These are phyloP conservation scores for Mythimna ferrago DNA, from an alignment of 2,888 invertebrate species.

Conservation along the genomic window DNA sequence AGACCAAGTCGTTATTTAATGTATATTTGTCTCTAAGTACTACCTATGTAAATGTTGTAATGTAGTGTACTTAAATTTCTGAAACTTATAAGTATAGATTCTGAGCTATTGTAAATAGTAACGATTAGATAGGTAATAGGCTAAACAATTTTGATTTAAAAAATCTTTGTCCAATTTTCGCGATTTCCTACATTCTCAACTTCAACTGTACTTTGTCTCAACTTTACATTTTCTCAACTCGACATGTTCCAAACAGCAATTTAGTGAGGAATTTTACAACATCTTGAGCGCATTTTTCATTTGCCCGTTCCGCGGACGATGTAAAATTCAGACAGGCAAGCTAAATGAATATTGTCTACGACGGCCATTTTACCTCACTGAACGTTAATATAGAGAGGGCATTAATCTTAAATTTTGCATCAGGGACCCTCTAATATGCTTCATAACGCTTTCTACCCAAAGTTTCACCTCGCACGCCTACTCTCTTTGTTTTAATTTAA, in stretches of 20 bases:
- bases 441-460: slow-evolving; percentile 1
- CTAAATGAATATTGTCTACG: slow-evolving; percentile 53
- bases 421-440: slow-evolving; percentile 26
- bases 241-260: slow-evolving; percentile 20
- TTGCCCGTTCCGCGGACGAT: not conserved
- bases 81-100: no score
- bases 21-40: no score
- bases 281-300: slow-evolving; percentile 11
- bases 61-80: no score
- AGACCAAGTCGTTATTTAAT: no score
- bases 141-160: not conserved
- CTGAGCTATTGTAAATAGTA: no score
- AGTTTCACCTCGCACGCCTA: not conserved
- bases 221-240: not conserved
- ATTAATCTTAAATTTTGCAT: slow-evolving; percentile 56
- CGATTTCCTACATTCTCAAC: not conserved
- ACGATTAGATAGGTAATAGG: not conserved
- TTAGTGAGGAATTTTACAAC: not conserved
- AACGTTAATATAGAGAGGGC: slow-evolving; percentile 51
- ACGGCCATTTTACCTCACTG: slow-evolving; percentile 37
- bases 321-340: slow-evolving; percentile 38
- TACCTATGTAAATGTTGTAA: no score
- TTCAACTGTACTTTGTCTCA: not conserved
- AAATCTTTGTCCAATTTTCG: not conserved
- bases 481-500: slow-evolving; percentile 17